Percentiles rank a stretch among this genome's conserved stretches.
phyloP scores from a whole-genome alignment of 2,797 vertebrate species.

The Gymnothorax javanicus region DNA sequence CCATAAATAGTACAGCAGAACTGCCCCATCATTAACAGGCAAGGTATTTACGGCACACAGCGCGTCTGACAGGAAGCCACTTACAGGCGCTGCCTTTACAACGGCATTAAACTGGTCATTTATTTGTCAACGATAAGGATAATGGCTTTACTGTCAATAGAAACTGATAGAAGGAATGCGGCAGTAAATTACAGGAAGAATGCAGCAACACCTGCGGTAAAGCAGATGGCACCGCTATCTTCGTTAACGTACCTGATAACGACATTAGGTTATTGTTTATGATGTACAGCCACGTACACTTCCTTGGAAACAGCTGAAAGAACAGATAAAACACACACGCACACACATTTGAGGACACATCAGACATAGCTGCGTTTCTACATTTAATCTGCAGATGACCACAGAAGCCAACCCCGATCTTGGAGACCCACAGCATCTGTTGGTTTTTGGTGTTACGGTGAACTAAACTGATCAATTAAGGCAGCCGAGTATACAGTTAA shows the following conservation, averaged over 20 bases:
- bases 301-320: slow-evolving; percentile 89
- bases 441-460: too few relatives aligned
- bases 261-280: slow-evolving; percentile 99
- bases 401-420: too few relatives aligned
- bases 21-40: slow-evolving; percentile 29
- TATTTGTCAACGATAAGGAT: slow-evolving; percentile 39
- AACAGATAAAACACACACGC: slow-evolving; percentile 26
- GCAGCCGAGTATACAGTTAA: too few relatives aligned
- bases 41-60: slow-evolving; percentile 36
- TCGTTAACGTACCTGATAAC: slow-evolving; percentile 83
- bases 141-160: slow-evolving; percentile 14
- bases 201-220: slow-evolving; percentile 42
- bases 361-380: background rate
- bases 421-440: too few relatives aligned
- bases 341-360: slow-evolving; percentile 1
- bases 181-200: slow-evolving; percentile 55
- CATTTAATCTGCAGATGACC: background rate
- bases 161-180: slow-evolving; percentile 37
- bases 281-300: slow-evolving; percentile 95
- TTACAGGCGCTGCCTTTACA: slow-evolving; percentile 18
- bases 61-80: slow-evolving; percentile 4
- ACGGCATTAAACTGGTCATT: slow-evolving; percentile 49
- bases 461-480: too few relatives aligned
- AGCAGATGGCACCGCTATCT: slow-evolving; percentile 40
- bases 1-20: slow-evolving; percentile 11